Evolutionary conservation across 2,888 invertebrate species (phyloP).

Genomic region (Hecatera dysodea): DNA sequence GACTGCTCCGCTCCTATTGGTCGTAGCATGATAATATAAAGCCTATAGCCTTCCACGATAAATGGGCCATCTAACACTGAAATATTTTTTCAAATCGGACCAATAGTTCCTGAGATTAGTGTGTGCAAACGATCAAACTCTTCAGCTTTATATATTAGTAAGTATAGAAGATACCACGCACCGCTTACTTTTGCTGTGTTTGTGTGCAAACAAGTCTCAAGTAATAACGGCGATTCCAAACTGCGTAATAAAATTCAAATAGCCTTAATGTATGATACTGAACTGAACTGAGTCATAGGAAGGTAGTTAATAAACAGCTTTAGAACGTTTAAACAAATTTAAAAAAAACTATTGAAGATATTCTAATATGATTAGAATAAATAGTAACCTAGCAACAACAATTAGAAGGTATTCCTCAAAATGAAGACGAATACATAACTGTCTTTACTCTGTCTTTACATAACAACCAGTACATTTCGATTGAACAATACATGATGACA

Average conservation of each 20-base stretch:
- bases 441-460: constrained; percentile 2
- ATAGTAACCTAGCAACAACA: neutral
- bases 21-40: no score
- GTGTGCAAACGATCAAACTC: no score
- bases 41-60: no score
- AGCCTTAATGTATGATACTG: no score
- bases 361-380: neutral
- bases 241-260: no score
- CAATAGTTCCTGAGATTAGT: no score
- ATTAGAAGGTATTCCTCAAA: neutral
- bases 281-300: no score
- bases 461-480: constrained; percentile 8
- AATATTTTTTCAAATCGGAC: no score
- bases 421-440: neutral
- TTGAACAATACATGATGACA: constrained; percentile 32
- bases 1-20: no score
- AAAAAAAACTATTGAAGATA: neutral
- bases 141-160: no score
- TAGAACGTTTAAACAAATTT: neutral
- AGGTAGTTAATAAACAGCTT: neutral
- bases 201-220: neutral
- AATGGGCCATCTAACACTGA: no score
- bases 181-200: neutral
- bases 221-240: neutral
- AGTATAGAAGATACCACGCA: neutral